phyloP scores from a whole-genome alignment of 2,113 vertebrate genomes.

The Oncorhynchus gorbuscha region DNA sequence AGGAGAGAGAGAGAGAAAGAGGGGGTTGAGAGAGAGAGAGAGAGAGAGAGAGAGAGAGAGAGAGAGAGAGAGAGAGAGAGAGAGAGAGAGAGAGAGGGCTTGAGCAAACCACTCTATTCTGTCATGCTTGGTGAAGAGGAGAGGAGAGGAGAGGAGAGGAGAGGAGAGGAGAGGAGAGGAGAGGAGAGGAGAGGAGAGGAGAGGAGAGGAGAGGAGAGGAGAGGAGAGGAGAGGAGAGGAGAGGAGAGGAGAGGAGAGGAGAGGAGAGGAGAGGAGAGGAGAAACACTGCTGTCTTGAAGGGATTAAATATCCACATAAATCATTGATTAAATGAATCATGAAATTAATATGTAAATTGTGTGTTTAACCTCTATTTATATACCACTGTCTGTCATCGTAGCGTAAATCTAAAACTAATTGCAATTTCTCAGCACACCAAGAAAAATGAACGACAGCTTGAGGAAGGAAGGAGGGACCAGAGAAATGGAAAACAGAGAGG shows the following conservation, averaged over 20 bases:
- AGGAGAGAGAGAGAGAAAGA: no score
- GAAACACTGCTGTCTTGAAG: conserved; percentile 52
- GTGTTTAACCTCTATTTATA: conserved; percentile 93
- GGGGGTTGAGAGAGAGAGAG: no score
- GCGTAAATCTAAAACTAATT: conserved; percentile 93
- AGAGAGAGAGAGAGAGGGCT: neutral
- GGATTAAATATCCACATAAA: conserved; percentile 92
- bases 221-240: no score
- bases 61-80: neutral
- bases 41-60: no score
- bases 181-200: no score
- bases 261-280: conserved; percentile 41
- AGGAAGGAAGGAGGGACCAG: conserved; percentile 4
- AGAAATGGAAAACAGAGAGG: conserved; percentile 63
- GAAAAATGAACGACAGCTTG: neutral
- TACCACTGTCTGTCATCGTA: conserved; percentile 85
- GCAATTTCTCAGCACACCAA: conserved; percentile 77
- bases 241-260: no score
- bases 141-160: no score
- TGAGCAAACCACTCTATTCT: conserved; percentile 62
- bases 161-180: no score
- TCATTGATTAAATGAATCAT: conserved; percentile 94
- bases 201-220: no score
- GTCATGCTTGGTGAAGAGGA: conserved; percentile 71
- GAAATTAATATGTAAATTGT: conserved; percentile 96